Conservation (phyloP, 2,113 vertebrate species). For the Ciconia maguari region DNA sequence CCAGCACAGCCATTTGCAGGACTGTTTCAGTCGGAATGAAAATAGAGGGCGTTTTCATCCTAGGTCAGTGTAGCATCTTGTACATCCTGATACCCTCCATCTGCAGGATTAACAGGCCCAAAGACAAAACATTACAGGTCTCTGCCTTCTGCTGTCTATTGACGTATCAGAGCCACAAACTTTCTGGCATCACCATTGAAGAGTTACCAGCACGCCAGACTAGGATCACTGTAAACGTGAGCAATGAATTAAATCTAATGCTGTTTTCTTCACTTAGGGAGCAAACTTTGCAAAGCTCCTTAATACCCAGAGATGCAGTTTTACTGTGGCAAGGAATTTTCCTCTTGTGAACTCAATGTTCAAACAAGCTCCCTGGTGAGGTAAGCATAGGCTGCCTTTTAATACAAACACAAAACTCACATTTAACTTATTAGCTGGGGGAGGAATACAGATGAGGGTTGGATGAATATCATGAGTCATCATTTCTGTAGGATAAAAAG, state of each 20-base stretch:
- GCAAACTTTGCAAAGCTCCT: neutral
- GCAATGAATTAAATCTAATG: neutral
- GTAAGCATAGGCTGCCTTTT: constrained; percentile 33
- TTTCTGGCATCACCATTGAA: neutral
- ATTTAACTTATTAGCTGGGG: constrained; percentile 69
- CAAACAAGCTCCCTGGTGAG: constrained; percentile 40
- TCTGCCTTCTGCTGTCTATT: neutral
- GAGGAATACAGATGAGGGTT: constrained; percentile 70
- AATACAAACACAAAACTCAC: constrained; percentile 54
- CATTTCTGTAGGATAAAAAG: constrained; percentile 62
- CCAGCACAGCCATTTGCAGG: neutral
- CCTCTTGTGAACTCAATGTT: neutral
- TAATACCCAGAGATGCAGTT: neutral
- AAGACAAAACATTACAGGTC: neutral
- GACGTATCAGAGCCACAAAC: neutral
- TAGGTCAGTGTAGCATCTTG: neutral
- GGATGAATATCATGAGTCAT: constrained; percentile 68
- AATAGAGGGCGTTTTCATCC: neutral
- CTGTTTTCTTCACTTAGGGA: neutral
- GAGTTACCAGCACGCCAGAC: neutral
- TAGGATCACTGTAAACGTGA: neutral
- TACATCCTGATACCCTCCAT: neutral
- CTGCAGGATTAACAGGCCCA: neutral
- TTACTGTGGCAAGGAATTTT: neutral
- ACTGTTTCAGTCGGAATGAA: neutral